These are phyloP conservation scores for Desmophyllum pertusum DNA, from an alignment of 92 coral and sea anemone genomes.

Conservation along the genomic window DNA sequence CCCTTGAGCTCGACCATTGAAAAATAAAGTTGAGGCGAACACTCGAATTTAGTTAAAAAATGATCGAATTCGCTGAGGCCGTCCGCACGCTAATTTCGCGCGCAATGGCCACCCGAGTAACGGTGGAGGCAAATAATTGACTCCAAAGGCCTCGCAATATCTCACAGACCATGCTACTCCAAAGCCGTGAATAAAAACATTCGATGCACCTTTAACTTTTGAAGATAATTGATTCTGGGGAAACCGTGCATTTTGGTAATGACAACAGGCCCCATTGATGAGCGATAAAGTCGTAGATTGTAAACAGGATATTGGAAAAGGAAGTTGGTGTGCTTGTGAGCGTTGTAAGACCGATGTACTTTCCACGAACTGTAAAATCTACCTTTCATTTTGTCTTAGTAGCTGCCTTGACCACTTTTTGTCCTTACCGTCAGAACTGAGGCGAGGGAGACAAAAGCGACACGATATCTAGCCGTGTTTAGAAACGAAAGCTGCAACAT, in stretches of 20 bases:
- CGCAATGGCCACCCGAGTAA: conserved; percentile 1
- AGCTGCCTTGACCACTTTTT: too few species aligned
- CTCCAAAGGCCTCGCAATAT: not conserved
- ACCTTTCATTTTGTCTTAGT: not conserved
- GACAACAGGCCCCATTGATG: conserved; percentile 11
- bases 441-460: not conserved
- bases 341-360: not conserved
- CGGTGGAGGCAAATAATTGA: not conserved
- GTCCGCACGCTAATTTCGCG: conserved; percentile 24
- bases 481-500: not conserved
- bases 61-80: conserved; percentile 10
- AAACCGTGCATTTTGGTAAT: not conserved
- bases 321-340: not conserved
- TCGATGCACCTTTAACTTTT: not conserved
- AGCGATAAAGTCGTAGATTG: not conserved
- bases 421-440: not conserved
- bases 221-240: not conserved
- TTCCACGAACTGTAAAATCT: not conserved
- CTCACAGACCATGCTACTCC: conserved; percentile 26
- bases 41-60: not conserved
- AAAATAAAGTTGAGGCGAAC: not conserved
- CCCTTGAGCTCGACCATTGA: not conserved
- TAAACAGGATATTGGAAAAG: conserved; percentile 32
- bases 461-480: not conserved
- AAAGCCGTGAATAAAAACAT: not conserved